Base-by-base conservation (phyloP, 2,888 invertebrate species). In the Hanleya hanleyi region DNA sequence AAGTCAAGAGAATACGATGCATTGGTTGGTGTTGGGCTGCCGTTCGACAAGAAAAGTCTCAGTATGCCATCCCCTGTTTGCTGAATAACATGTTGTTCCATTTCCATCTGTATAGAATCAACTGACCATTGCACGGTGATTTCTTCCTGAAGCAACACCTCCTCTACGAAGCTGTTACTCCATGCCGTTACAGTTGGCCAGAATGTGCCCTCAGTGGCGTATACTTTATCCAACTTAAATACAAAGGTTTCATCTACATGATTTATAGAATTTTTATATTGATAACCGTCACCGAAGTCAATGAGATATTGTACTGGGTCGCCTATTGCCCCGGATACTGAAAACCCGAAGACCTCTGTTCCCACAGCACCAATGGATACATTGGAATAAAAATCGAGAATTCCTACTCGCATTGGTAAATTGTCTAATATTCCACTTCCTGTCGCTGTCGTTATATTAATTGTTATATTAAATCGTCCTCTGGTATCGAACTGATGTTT, bases 401-500 rank as follows among this genome's bases (percentile, higher is more conserved):
- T 57, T 15, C 57, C 57, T 22, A 57, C 29, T 29, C 29, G 22
- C 29, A 57, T 22, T 15, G 57, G 57, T 29, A 57, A 26, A 4
- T 57, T 12, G 26, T 32, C 22, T 29, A 26, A 15, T 4, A 2
- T 26, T 26, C 57, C 18, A 29, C 57, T 29, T 4, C 32, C 29
- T 2, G 22, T 15, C 4, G 29, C 57, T 22, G 26, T 18, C 26
- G 51, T 57, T 26, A 75, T 67, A 9, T n/a, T 51, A 26, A 75
- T 62, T 12, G 22, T 49, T 37, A 75, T 37, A 5, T 36, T 61
- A 51, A 62, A 71, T 12, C 18, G 36, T 26, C 70, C 71, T 36
- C 76, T 66, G 12, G 36, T 22, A 1, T 12, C 32, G 47, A 47
- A 76, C 15, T 9, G 12, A 64, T 76, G 76, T 2, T 18, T 67